phyloP scores from a whole-genome alignment of 1,140 invertebrate genomes.

The Latrodectus geometricus region DNA sequence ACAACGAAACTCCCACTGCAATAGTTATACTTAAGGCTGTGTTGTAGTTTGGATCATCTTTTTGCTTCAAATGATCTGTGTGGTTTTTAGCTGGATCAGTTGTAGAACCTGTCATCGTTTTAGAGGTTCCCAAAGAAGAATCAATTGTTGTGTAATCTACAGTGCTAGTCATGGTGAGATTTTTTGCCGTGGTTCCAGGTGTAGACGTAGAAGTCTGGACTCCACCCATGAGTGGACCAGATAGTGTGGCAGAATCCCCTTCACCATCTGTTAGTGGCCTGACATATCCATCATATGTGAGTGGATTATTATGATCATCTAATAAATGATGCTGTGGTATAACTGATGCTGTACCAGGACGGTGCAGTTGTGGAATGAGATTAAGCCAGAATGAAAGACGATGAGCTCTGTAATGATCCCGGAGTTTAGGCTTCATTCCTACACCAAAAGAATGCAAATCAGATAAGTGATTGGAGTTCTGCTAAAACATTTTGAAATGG shows the following conservation, averaged over 20 bases:
- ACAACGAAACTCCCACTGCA: conserved; percentile 87
- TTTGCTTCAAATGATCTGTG: neutral
- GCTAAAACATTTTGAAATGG: neutral
- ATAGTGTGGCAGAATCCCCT: conserved; percentile 69
- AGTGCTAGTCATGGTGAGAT: neutral
- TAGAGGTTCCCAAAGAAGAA: neutral
- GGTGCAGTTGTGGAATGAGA: conserved; percentile 86
- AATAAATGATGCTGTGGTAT: conserved; percentile 87
- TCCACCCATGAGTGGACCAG: conserved; percentile 3
- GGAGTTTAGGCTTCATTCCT: conserved; percentile 86
- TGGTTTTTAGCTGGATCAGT: neutral
- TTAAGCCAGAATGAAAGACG: conserved; percentile 95
- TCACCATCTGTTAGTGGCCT: conserved; percentile 72
- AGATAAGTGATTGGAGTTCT: conserved; percentile 41
- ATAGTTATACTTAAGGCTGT: conserved; percentile 92
- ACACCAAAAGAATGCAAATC: no score
- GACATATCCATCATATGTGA: conserved; percentile 70
- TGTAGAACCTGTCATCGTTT: neutral
- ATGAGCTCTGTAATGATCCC: conserved; percentile 94
- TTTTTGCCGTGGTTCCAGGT: neutral
- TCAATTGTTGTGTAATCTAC: neutral
- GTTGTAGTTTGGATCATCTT: conserved; percentile 81
- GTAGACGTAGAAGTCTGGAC: neutral
- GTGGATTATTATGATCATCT: conserved; percentile 73
- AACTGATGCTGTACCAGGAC: conserved; percentile 78